phyloP scores from a whole-genome alignment of 2,113 vertebrate genomes.

The Eupsittula cactorum region DNA sequence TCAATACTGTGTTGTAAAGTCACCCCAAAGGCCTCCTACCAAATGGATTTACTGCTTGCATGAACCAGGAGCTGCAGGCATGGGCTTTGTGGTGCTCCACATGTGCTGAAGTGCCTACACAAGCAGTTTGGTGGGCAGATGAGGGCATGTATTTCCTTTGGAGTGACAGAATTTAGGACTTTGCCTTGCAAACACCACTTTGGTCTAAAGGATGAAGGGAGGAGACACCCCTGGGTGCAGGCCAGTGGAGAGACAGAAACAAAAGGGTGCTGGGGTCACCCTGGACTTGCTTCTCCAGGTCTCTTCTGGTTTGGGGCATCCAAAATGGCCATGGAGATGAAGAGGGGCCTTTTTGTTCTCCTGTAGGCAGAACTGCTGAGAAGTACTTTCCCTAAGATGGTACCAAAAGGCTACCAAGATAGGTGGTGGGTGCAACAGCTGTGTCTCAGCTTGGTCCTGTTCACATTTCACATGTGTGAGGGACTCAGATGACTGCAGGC shows the following conservation, averaged over 20 bases:
- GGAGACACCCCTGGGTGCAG: neutral
- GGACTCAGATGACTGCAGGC: neutral
- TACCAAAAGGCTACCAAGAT: neutral
- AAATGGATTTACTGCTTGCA: neutral
- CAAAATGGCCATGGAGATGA: neutral
- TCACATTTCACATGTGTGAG: fast-evolving
- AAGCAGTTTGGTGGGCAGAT: neutral
- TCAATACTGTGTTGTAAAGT: neutral
- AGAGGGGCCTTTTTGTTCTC: neutral
- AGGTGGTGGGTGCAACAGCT: fast-evolving
- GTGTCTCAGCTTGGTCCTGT: neutral
- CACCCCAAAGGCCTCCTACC: neutral
- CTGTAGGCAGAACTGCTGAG: neutral
- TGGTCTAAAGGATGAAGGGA: neutral
- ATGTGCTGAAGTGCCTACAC: neutral
- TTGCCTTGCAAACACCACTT: neutral
- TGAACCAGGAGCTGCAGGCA: neutral
- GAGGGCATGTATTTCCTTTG: neutral
- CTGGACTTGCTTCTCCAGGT: neutral
- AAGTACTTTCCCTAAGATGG: neutral
- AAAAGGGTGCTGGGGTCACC: neutral
- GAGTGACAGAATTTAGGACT: neutral
- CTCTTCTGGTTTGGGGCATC: neutral
- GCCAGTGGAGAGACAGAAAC: neutral
- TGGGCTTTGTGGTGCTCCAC: neutral